These are phyloP conservation scores for Heterocephalus glaber DNA, from an alignment of 2,113 vertebrate species.

Conservation along the genomic window DNA sequence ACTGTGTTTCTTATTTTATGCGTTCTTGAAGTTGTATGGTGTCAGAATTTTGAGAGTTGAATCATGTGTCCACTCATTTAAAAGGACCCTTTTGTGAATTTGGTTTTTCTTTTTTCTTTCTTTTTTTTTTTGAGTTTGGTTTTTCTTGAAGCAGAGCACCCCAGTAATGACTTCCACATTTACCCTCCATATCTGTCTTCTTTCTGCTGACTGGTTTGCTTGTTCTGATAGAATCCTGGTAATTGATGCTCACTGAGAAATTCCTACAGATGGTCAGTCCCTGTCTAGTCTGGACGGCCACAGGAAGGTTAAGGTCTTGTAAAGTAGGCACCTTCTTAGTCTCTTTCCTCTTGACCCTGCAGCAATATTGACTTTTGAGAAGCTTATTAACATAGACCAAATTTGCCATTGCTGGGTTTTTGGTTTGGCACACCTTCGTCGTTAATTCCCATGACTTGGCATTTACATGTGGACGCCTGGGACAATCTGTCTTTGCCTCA, in stretches of 20 bases:
- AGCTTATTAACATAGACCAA: background rate
- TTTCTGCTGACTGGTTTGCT: constrained; percentile 9
- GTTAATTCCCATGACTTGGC: constrained; percentile 69
- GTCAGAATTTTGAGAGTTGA: constrained; percentile 13
- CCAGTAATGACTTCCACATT: background rate
- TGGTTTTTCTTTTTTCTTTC: constrained; percentile 3
- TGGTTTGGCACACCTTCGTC: constrained; percentile 42
- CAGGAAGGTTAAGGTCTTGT: background rate
- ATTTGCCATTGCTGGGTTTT: background rate
- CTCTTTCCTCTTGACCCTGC: background rate
- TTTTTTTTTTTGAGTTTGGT: no score
- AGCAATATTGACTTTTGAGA: constrained; percentile 18
- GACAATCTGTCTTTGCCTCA: constrained; percentile 73
- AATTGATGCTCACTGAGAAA: background rate
- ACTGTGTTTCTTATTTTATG: background rate
- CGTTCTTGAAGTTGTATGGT: background rate
- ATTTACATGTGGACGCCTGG: constrained; percentile 72
- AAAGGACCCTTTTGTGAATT: background rate
- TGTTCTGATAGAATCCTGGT: constrained; percentile 40
- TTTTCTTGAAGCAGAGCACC: background rate
- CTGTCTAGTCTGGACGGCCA: background rate
- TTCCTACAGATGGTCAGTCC: background rate
- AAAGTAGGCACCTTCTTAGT: background rate
- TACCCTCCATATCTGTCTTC: background rate
- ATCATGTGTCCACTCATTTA: background rate